Percentiles rank a stretch among this genome's conserved stretches.
Evolutionary conservation across 1,140 invertebrate genomes (phyloP).

Genomic region (Physella acuta): DNA sequence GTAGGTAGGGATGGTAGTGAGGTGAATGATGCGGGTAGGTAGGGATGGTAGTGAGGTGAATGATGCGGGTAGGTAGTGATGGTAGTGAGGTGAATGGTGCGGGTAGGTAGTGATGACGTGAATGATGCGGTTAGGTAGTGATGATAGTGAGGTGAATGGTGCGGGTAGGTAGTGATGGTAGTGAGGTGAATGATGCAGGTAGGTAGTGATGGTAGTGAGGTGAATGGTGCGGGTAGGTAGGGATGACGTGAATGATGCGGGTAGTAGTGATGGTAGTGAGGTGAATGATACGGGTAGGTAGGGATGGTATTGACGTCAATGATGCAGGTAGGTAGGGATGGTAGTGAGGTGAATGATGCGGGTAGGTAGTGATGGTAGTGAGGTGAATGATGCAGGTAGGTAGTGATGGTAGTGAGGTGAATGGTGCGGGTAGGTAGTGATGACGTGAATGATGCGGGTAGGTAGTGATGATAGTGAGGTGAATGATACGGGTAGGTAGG

Average conservation of each 20-base stretch:
- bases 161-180: too few species aligned
- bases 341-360: background rate
- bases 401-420: background rate
- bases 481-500: background rate
- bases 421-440: background rate
- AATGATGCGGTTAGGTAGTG: background rate
- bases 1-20: background rate
- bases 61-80: background rate
- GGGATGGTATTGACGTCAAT: background rate
- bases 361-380: background rate
- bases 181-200: background rate
- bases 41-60: background rate
- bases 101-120: background rate
- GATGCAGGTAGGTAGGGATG: background rate
- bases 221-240: background rate
- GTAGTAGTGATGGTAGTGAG: background rate
- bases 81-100: too few species aligned
- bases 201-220: background rate
- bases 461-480: background rate
- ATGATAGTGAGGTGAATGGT: too few species aligned
- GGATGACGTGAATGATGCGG: background rate
- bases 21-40: background rate
- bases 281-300: background rate
- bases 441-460: background rate
- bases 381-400: background rate